Base-by-base conservation (phyloP, 30 jellyfish, hydroid and myxozoan species). In the Nemopilema nomurai region DNA sequence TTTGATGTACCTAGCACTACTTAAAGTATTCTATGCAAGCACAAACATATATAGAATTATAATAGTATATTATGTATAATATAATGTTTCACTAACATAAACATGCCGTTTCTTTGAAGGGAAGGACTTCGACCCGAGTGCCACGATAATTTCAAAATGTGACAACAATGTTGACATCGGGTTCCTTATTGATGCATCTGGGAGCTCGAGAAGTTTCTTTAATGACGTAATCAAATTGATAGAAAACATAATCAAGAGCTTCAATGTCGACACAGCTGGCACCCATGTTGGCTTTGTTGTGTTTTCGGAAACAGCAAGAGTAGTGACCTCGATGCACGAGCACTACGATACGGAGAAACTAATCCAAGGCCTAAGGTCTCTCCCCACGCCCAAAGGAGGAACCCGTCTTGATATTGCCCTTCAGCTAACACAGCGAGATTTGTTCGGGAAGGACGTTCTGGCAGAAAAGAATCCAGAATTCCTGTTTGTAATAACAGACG, bases 131-230 rank as follows among this genome's bases (percentile, higher is more conserved):
- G 57, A 13, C 13, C 9, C 76, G 28, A 65, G 76, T 8, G 65
- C 9, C 17, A 22, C 41, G 16, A 18, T 84, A 1, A 32, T 22
- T 16, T 18, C 33, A 17, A 50, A 51, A 29, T 49, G 87, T 28
- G 73, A 68, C 23, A 81, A 90, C 62, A 65, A 29, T 17, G 74
- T 87, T 51, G 96, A 92, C 69, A 51, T 92, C 49, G 96, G 95
- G 20, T 92, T 92, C 67, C 22, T 92, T 69, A 49, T 92, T 32
- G 98, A 92, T 69, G 81, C 97, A 3, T 92, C 98, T 50, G 98
- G 98, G 28, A 92, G 98, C 51, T 24, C 92, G 24, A 62, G 82
- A 13, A 77, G 75, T 16, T 96, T 76, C 28, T 92, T 88, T 76
- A 18, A 53, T 1, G 91, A 92, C n/a, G 87, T 74, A 16, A 26